A percentile compares a stretch with the other conserved stretches of the same genome.
Evolutionary conservation across 2,797 vertebrate species (phyloP).

Genomic region (Apodemus agrarius): DNA sequence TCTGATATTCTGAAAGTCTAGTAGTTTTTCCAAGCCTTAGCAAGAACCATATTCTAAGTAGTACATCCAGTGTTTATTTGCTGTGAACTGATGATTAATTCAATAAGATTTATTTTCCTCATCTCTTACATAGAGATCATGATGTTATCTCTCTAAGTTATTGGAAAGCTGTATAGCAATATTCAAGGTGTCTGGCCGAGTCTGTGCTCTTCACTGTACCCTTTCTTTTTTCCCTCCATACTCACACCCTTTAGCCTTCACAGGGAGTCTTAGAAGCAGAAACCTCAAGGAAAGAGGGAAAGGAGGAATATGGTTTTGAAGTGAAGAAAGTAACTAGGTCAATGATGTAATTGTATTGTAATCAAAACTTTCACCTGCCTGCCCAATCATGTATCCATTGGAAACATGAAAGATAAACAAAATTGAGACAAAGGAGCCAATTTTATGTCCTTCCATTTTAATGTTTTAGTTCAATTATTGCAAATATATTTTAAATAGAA

Average conservation of each 20-base stretch:
- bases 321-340: background rate
- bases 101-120: background rate
- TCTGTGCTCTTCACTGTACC: background rate
- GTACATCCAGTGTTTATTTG: background rate
- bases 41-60: background rate
- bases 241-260: background rate
- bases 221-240: background rate
- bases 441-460: background rate
- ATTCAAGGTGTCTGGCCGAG: background rate
- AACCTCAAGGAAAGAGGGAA: no score
- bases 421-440: background rate
- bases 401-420: conserved; percentile 23
- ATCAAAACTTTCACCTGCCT: background rate
- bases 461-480: background rate
- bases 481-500: background rate
- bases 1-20: background rate
- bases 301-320: background rate
- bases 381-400: background rate
- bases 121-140: background rate
- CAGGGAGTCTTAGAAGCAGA: background rate
- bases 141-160: background rate
- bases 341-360: background rate
- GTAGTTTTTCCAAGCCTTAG: background rate
- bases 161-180: background rate
- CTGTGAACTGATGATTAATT: background rate